Evolutionary conservation across 2,113 vertebrate genomes (phyloP).

Genomic region (Balaenoptera acutorostrata): DNA sequence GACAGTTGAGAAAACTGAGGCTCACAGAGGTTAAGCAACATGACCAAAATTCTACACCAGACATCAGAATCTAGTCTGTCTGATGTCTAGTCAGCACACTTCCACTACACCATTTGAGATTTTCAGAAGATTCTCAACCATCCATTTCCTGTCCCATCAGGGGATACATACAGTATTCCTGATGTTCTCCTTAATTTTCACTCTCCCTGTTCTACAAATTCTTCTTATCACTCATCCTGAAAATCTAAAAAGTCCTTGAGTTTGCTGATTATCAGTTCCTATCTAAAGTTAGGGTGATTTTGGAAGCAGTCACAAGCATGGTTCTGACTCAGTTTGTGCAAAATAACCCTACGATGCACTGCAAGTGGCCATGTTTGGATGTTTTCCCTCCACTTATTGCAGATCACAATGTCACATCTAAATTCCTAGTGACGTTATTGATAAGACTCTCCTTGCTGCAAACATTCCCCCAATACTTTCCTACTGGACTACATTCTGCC

Average conservation of each 20-base stretch:
- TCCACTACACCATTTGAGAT: rapidly evolving
- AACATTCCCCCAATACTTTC: neutral
- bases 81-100: neutral
- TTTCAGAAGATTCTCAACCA: neutral
- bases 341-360: neutral
- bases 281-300: neutral
- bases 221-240: neutral
- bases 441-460: neutral
- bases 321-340: neutral
- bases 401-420: neutral
- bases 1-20: neutral
- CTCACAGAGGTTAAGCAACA: neutral
- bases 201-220: neutral
- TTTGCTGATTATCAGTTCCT: neutral
- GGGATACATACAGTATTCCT: neutral
- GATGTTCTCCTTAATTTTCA: neutral
- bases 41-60: neutral
- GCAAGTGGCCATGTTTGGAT: neutral
- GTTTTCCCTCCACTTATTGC: neutral
- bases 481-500: neutral
- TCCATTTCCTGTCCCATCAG: neutral
- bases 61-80: neutral
- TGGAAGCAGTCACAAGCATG: neutral
- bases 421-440: neutral
- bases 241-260: neutral